Evolutionary conservation across 2,797 vertebrate species (phyloP), one percentile per base, ranked within the genome.

Genomic region (Chloroceryle amazona): DNA sequence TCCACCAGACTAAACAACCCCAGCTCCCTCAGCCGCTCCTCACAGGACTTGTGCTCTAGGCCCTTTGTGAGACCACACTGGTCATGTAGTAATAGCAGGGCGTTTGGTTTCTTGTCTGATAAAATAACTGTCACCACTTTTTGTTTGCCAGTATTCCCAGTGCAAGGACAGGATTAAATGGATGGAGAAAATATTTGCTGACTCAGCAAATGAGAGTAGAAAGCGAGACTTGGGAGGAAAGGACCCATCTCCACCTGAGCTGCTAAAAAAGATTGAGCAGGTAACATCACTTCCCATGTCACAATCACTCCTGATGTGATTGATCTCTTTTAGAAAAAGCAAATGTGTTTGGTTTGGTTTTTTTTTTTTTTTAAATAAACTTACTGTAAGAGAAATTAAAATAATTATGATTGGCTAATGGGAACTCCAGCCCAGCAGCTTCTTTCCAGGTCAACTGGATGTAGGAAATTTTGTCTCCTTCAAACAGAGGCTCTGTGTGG

Each of bases 241-340:
- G 63, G 99, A 99, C 92, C 98, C 98, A 11, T 98, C 98, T 8
- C 73, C 96, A 73, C 95, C 78, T 20, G 98, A 99, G 76, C 98
- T 99, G 90, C 86, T 98, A 51, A 98, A 98, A 96, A 99, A 98
- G 98, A 98, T 99, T 22, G 97, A 99, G 74, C 97, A 98, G 99
- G 99, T 99, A 98, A 81, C 2, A 5, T 18, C 19, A 25, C 31
- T 71, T 67, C 16, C 14, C 31, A 28, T 1, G 0, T 16, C 35
- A 31, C 22, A 51, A 52, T 3, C 26, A 28, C 14, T 67, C 13
- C 13, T 2, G 0, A 11, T 60, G 6, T 5, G 26, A 29, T 17
- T 47, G 35, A 29, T 21, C 15, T 51, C 44, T 61, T 55, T 46
- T 31, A 65, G 23, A 54, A 71, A 89, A 74, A 51, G 10, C 3